Evolutionary conservation across 2,113 vertebrate species (phyloP).

Genomic region (Pituophis catenifer): DNA sequence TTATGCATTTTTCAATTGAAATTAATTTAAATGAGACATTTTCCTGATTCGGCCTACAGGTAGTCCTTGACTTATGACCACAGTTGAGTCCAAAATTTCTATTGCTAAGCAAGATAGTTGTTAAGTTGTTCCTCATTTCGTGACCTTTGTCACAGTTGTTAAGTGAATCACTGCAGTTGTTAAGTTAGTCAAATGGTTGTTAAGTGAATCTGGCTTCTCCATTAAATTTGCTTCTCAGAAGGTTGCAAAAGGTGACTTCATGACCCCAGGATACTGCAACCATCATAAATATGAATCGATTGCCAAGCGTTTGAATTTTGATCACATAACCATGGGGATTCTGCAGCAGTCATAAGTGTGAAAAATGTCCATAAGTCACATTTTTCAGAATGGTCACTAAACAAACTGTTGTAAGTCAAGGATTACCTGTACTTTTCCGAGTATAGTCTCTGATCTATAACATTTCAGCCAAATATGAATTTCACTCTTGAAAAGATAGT

Average conservation of each 20-base stretch:
- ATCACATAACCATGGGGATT: background rate
- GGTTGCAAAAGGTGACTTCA: background rate
- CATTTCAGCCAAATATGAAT: background rate
- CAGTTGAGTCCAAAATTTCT: background rate
- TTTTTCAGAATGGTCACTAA: background rate
- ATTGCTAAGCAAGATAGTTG: background rate
- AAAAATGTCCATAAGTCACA: background rate
- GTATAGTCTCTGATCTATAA: background rate
- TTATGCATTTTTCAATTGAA: background rate
- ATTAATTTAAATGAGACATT: background rate
- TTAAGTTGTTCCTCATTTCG: background rate
- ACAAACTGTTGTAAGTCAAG: background rate
- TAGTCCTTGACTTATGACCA: background rate
- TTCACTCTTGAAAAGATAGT: background rate
- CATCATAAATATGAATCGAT: background rate
- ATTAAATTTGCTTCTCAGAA: background rate
- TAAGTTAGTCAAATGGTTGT: too few species aligned
- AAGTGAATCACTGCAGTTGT: too few species aligned
- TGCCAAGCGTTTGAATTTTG: background rate
- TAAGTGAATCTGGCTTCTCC: background rate
- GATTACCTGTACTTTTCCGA: background rate
- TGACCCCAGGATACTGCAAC: background rate
- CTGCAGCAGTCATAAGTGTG: background rate
- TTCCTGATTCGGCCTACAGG: background rate
- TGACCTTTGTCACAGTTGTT: too few species aligned